Percentiles rank a stretch among this genome's conserved stretches.
These are phyloP conservation scores for Tortricodes alternella DNA, from an alignment of 2,888 invertebrate genomes.

Conservation along the genomic window DNA sequence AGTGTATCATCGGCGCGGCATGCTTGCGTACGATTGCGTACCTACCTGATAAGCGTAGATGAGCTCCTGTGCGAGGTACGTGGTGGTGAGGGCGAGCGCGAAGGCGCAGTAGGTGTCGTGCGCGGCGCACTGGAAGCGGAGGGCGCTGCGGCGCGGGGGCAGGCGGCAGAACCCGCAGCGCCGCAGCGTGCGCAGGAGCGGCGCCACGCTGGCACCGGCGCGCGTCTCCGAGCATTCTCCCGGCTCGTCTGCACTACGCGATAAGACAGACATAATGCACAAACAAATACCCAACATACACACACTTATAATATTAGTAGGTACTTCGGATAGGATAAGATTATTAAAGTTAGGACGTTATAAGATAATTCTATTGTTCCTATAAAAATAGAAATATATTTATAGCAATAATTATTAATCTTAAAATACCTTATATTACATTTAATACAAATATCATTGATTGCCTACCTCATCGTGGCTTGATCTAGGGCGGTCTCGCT, in stretches of 20 bases:
- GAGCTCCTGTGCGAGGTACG: slow-evolving; percentile 53
- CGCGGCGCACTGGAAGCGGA: slow-evolving; percentile 17
- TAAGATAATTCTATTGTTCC: too few species aligned
- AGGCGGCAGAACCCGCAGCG: slow-evolving; percentile 43
- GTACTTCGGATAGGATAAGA: too few species aligned
- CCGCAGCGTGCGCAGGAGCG: slow-evolving; percentile 46
- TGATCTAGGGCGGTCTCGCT: not conserved
- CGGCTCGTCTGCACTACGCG: not conserved
- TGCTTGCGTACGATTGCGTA: not conserved
- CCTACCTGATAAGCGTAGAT: slow-evolving; percentile 55
- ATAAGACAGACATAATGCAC: not conserved
- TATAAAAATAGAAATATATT: not conserved
- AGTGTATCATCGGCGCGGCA: not conserved
- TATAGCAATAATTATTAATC: not conserved
- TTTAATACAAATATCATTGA: not conserved
- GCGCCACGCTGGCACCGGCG: slow-evolving; percentile 41
- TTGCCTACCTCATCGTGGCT: slow-evolving; percentile 10
- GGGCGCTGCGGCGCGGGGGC: not conserved
- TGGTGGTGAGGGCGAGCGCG: slow-evolving; percentile 44
- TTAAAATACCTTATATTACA: not conserved
- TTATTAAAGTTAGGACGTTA: too few species aligned
- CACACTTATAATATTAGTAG: not conserved
- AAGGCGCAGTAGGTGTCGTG: slow-evolving; percentile 44
- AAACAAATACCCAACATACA: not conserved
- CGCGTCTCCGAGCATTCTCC: slow-evolving; percentile 30